A percentile compares a stretch with the other conserved stretches of the same genome.
Evolutionary conservation across 2,888 invertebrate species (phyloP).

Genomic region (Venusia cambrica): DNA sequence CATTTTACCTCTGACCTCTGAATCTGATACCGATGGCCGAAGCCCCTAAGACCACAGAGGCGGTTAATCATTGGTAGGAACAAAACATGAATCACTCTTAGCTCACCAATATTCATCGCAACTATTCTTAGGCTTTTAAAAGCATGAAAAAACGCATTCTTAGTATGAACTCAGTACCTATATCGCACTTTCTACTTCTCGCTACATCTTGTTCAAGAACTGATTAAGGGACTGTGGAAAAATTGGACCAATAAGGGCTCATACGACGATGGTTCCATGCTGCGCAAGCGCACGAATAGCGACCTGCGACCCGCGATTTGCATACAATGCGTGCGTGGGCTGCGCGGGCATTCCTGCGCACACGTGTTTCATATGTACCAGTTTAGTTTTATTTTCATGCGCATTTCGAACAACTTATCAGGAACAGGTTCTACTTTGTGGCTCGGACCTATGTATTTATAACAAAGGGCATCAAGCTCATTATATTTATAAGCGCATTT

Average conservation of each 20-base stretch:
- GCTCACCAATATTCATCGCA: too few relatives aligned
- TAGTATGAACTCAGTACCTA: too few relatives aligned
- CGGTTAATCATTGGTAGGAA: too few relatives aligned
- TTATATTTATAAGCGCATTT: too few relatives aligned
- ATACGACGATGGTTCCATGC: slow-evolving; percentile 27
- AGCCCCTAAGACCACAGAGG: too few relatives aligned
- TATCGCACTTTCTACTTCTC: too few relatives aligned
- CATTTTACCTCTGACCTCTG: too few relatives aligned
- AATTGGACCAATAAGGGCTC: slow-evolving; percentile 45
- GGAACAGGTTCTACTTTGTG: slow-evolving; percentile 21
- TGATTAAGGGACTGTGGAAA: slow-evolving; percentile 18
- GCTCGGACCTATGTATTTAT: slow-evolving; percentile 13
- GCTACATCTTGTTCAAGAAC: too few relatives aligned
- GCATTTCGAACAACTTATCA: slow-evolving; percentile 22
- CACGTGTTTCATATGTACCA: slow-evolving; percentile 39
- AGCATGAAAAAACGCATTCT: too few relatives aligned
- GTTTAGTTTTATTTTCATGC: slow-evolving; percentile 25
- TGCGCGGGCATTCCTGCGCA: slow-evolving; percentile 47
- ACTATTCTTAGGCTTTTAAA: too few relatives aligned
- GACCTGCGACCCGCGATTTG: slow-evolving; percentile 78
- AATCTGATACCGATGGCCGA: too few relatives aligned
- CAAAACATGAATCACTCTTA: too few relatives aligned
- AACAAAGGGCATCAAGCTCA: slow-evolving; percentile 11
- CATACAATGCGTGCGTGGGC: slow-evolving; percentile 78
- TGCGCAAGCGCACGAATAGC: slow-evolving; percentile 48